A percentile compares a stretch with the other conserved stretches of the same genome.
Evolutionary conservation across 2,797 vertebrate species (phyloP).

Genomic region (Lophotriccus pileatus): DNA sequence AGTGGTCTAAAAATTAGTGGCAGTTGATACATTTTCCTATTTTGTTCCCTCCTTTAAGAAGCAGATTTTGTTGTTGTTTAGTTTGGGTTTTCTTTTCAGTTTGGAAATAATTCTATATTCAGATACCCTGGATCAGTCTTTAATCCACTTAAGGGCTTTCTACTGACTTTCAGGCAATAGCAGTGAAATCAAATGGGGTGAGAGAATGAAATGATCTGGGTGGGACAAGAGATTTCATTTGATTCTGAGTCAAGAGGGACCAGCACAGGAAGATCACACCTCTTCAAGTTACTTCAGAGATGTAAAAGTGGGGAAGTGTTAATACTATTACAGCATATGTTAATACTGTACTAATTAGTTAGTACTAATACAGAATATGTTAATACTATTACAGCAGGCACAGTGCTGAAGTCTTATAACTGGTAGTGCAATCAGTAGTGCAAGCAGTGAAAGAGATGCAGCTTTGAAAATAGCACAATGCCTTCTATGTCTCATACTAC

Average conservation of each 20-base stretch:
- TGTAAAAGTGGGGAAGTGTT: background rate
- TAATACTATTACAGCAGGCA: background rate
- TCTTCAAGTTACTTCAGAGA: background rate
- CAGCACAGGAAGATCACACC: background rate
- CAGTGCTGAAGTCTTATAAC: background rate
- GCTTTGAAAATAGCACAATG: background rate
- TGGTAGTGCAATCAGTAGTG: background rate
- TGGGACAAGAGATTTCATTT: background rate
- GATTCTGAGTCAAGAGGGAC: background rate
- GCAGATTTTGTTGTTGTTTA: background rate
- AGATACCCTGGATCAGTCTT: background rate
- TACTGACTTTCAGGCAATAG: background rate
- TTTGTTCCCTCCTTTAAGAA: background rate
- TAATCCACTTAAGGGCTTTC: background rate
- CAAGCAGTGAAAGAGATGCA: background rate
- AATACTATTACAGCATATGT: too few species aligned
- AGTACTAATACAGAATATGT: too few species aligned
- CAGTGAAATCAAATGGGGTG: background rate
- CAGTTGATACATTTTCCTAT: background rate
- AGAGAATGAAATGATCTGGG: background rate
- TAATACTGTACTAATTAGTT: too few species aligned
- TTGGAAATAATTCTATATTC: background rate
- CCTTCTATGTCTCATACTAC: background rate
- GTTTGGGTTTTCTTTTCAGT: background rate
- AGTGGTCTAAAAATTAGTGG: background rate